Evolutionary conservation across 2,888 invertebrate species (phyloP), one percentile per base, ranked within the genome.

Genomic region (Mesorhabditis belari): DNA sequence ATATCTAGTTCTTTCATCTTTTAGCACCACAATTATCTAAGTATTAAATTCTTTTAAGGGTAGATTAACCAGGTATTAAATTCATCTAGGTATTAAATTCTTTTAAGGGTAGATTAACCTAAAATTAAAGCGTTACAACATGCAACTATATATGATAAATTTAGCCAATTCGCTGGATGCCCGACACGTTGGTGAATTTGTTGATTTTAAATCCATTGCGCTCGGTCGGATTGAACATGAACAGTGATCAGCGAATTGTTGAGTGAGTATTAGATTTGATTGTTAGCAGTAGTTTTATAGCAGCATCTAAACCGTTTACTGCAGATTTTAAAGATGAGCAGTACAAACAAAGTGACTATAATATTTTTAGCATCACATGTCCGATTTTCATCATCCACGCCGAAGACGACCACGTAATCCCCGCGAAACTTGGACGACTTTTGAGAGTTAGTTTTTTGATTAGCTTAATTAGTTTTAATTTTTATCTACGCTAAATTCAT

Each of bases 321-420:
- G n/a, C n/a, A n/a, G n/a, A n/a, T n/a, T n/a, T n/a, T n/a, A n/a
- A n/a, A n/a, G n/a, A n/a, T n/a, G n/a, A n/a, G n/a, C n/a, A n/a
- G n/a, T n/a, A n/a, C n/a, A n/a, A n/a, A n/a, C n/a, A n/a, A 23
- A 35, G 12, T 35, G 44, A 9, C n/a, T 35, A n/a, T n/a, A n/a
- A n/a, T n/a, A 26, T 57, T 70, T 73, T 57, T 71, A 80, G 80
- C 23, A 82, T 86, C 19, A 86, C 89, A 70, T 80, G 81, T 27
- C 91, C 93, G 0, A 85, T 93, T 35, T 85, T 93, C 73, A 91
- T 95, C 71, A 83, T 95, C 27, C 94, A 95, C 83, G 92, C 94
- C 0, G 87, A 89, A 82, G 93, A 94, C 82, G 95, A 95, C 82
- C 84, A 85, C 55, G 87, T 93, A 25, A 88, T 95, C 65, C 93